Conservation (phyloP, 1,140 invertebrate species). For the Solen grandis region DNA sequence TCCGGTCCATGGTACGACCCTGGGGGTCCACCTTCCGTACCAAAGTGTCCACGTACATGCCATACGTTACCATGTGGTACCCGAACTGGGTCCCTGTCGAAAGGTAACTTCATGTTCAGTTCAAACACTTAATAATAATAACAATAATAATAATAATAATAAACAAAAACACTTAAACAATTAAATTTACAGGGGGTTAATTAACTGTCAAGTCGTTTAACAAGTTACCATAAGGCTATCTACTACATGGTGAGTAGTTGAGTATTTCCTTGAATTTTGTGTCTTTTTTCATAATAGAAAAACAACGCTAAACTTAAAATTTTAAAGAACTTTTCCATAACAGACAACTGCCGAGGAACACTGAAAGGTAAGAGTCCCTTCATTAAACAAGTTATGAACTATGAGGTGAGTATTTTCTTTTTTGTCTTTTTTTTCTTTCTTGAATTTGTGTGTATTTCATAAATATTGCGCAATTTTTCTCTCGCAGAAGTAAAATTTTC, state of each 20-base stretch:
- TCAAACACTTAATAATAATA: background rate
- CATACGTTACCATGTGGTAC: conserved; percentile 57
- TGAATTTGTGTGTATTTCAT: too few species aligned
- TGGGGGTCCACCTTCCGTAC: conserved; percentile 52
- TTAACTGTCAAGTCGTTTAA: background rate
- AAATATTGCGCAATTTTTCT: too few species aligned
- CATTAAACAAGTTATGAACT: too few species aligned
- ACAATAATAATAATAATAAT: background rate
- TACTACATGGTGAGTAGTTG: background rate
- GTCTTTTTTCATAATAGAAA: too few species aligned
- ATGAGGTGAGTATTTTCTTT: too few species aligned
- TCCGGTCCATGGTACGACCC: conserved; percentile 5
- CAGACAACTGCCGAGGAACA: too few species aligned
- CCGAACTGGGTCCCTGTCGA: conserved; percentile 46
- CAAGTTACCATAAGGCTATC: background rate
- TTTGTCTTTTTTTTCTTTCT: too few species aligned
- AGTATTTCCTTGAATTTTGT: too few species aligned
- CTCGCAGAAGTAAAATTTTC: too few species aligned
- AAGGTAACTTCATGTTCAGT: background rate
- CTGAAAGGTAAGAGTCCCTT: too few species aligned
- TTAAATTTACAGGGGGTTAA: background rate
- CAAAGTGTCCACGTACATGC: conserved; percentile 56
- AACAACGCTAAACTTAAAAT: too few species aligned
- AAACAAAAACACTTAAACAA: background rate
- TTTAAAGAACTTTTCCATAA: too few species aligned